Conservation (phyloP, 1,140 invertebrate genomes). For the Aricia agestis region DNA sequence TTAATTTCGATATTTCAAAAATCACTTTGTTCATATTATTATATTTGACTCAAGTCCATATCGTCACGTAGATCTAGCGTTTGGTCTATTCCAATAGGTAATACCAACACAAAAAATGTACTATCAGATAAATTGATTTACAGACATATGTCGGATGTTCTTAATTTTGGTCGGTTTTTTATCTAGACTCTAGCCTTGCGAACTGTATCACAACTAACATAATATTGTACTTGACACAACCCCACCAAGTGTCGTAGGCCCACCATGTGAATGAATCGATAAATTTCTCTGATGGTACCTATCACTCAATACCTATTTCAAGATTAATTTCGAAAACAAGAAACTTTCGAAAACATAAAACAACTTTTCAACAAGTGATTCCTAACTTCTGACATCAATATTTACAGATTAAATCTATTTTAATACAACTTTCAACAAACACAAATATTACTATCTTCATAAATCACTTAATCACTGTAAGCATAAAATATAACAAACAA, state of each 20-base stretch:
- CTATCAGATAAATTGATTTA: too few species aligned
- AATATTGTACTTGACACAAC: too few species aligned
- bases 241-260: too few species aligned
- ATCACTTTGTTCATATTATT: not conserved
- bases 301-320: not conserved
- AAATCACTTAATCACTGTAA: conserved; percentile 33
- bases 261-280: too few species aligned
- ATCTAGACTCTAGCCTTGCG: too few species aligned
- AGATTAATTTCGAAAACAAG: too few species aligned
- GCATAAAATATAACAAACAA: conserved; percentile 34
- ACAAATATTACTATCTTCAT: conserved; percentile 6
- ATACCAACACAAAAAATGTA: not conserved
- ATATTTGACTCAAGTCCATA: not conserved
- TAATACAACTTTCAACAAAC: conserved; percentile 20
- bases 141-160: too few species aligned
- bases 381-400: conserved; percentile 23
- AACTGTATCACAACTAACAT: too few species aligned
- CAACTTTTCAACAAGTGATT: not conserved
- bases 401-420: conserved; percentile 29
- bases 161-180: too few species aligned
- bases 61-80: not conserved
- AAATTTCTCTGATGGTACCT: too few species aligned
- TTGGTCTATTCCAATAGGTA: not conserved
- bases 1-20: not conserved
- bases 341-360: not conserved